Evolutionary conservation across 2,113 vertebrate species (phyloP), one percentile per base, ranked within the genome.

Genomic region (Danionella cerebrum): DNA sequence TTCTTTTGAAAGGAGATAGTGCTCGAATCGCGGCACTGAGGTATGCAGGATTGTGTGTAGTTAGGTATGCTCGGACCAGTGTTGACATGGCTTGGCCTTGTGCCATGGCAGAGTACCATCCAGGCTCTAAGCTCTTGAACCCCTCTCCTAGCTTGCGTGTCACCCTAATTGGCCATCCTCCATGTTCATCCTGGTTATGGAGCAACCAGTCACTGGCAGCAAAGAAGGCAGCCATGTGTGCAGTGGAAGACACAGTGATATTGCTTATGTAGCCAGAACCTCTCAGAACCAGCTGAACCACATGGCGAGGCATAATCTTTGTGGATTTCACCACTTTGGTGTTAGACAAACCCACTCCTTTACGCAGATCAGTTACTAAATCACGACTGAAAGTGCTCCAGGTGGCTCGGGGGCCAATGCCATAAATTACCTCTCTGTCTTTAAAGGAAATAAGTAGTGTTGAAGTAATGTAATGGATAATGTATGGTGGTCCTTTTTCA

Each of bases 71-170:
- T 53, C 92, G 70, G 52, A 94, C 92, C 66, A 94, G 63, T 0
- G 91, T 92, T 0, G 92, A 94, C 52, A 94, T 93, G 62, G 91
- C 92, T 69, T 94, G 92, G 2, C 92, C 92, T 4, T 94, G 92
- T 0, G 92, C 92, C 92, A 93, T 94, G 63, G 92, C 91, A 0
- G 92, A 94, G 75, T 93, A 94, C 92, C 92, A 94, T 12, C 92
- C 92, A 0, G 91, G 91, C 0, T 93, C 92, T 74, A 94, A 41
- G 44, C 90, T 79, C 6, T 65, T 85, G 70, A 94, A 94, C 0
- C 92, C 91, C 25, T 94, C 92, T 0, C 92, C 92, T 41, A 94
- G 63, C 65, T 92, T 92, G 13, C 92, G 86, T 0, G 90, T 91
- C 67, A 94, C 92, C 85, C 83, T 85, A 62, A 94, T 94, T 7